Percentiles rank a stretch among this genome's conserved stretches.
Conservation (phyloP, 2,888 invertebrate species). For the Synergus itoensis region DNA sequence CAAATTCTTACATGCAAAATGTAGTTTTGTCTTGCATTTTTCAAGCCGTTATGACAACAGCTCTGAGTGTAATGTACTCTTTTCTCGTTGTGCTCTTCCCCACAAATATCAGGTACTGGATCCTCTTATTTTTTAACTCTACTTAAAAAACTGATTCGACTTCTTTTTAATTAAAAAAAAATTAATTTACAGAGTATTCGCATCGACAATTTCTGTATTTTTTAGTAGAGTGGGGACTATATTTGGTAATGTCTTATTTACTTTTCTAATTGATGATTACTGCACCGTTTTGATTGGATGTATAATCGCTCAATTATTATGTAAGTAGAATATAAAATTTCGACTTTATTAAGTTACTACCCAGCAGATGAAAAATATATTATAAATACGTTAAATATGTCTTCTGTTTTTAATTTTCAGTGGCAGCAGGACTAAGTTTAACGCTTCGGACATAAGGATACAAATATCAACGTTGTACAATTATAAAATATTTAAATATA, state of each 20-base stretch:
- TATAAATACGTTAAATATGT: not conserved
- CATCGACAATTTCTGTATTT: slow-evolving; percentile 3
- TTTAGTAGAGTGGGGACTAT: not conserved
- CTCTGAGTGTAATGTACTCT: slow-evolving; percentile 87
- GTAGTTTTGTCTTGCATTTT: slow-evolving; percentile 86
- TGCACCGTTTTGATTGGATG: slow-evolving; percentile 22
- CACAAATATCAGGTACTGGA: slow-evolving; percentile 84
- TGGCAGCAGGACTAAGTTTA: not conserved
- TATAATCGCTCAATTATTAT: slow-evolving; percentile 67
- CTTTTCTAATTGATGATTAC: not conserved
- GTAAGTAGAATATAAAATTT: not conserved
- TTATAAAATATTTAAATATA: not conserved
- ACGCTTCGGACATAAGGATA: not conserved
- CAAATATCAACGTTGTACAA: not conserved
- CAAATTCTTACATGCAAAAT: slow-evolving; percentile 84
- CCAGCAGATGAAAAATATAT: not conserved
- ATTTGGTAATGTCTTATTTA: slow-evolving; percentile 9
- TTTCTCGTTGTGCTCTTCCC: slow-evolving; percentile 88
- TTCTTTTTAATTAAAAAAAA: not conserved
- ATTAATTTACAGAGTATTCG: slow-evolving; percentile 26
- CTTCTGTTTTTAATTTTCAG: not conserved
- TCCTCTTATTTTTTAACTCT: no score
- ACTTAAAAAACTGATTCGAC: no score
- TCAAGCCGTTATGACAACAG: slow-evolving; percentile 86
- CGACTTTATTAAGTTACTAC: no score